Evolutionary conservation across 2,797 vertebrate species (phyloP), one percentile per base, ranked within the genome.

Genomic region (Crenuchus spilurus): DNA sequence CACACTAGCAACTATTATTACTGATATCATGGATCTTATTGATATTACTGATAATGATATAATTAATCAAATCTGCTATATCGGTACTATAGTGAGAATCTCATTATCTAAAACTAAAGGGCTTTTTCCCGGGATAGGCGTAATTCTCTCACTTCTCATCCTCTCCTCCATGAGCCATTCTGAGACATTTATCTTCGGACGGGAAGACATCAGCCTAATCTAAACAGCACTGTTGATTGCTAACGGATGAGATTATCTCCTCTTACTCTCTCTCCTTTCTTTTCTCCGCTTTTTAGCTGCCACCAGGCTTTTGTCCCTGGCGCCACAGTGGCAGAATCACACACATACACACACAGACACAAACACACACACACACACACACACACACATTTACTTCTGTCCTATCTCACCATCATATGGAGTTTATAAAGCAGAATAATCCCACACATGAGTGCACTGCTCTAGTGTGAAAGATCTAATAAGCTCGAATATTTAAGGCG

Each of bases 211-310:
- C 71, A 69, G 49, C 60, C 86, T 88, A 88, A 91, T 93, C 85
- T 90, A 92, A 93, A 91, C 87, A 91, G 80, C 71, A 74, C 74
- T 90, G 86, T 84, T 90, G 92, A 92, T 90, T 87, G 88, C 75
- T 84, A 89, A 84, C 87, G 89, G 89, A 91, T 91, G 89, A 88
- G 90, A 93, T 93, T 88, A 87, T 87, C 84, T 87, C 84, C 78
- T 82, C 85, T 81, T 79, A 76, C 70, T 81, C 80, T 79, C 63
- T 83, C 74, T 83, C 63, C 81, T 87, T 89, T 88, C 89, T 87
- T 92, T 87, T 89, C 84, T 83, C 84, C 74, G 65, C 80, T 80
- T 87, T 88, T 92, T 79, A 86, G 85, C 74, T 83, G 87, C 80
- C 81, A 83, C 73, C 82, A 88, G 87, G 84, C 87, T 88, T 87